A percentile compares a stretch with the other conserved stretches of the same genome.
Conservation (phyloP, 2,113 vertebrate genomes). For the Myodes glareolus region DNA sequence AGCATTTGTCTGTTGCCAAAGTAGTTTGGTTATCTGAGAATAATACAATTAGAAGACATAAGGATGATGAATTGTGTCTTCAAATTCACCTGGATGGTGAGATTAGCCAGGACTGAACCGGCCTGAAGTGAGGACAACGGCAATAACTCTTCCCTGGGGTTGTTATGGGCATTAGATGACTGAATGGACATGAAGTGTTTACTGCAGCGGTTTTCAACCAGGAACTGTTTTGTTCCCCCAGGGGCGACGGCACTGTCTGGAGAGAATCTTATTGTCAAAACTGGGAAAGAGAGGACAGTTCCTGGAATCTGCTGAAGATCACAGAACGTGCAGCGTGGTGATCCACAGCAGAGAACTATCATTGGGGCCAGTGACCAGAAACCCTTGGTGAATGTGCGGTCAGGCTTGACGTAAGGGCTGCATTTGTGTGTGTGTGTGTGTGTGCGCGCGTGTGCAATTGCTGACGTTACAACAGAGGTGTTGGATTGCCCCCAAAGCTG, state of each 20-base stretch:
- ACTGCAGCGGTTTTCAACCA: background rate
- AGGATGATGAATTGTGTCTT: conserved; percentile 44
- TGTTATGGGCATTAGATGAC: background rate
- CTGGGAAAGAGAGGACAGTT: background rate
- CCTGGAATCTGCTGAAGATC: background rate
- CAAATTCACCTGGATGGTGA: conserved; percentile 33
- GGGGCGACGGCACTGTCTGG: background rate
- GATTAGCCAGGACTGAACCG: background rate
- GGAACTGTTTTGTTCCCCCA: background rate
- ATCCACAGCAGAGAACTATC: background rate
- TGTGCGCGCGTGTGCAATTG: background rate
- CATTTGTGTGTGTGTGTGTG: background rate
- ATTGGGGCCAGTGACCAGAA: background rate
- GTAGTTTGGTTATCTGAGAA: background rate
- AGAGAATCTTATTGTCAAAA: conserved; percentile 17
- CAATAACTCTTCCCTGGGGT: background rate
- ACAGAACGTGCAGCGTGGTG: background rate
- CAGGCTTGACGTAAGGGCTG: background rate
- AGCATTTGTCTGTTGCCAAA: background rate
- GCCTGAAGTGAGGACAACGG: background rate
- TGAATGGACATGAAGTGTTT: background rate
- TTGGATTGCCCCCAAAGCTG: background rate
- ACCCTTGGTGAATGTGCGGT: background rate
- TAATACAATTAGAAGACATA: conserved; percentile 54
- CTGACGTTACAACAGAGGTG: background rate